Evolutionary conservation across 2,888 invertebrate genomes (phyloP), one percentile per base, ranked within the genome.

Genomic region (Petrophora chlorosata): DNA sequence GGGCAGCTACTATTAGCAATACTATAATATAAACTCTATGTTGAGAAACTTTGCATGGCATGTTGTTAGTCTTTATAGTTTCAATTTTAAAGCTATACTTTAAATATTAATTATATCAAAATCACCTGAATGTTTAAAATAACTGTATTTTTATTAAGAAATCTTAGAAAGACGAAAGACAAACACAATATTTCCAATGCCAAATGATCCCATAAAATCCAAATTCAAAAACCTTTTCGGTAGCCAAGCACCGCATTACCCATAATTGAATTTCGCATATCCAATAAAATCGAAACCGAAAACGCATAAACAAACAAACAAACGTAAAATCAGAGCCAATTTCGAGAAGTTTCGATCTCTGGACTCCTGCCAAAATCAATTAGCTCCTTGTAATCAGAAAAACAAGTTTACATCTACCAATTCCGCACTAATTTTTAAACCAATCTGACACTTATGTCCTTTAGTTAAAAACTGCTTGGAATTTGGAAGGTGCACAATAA

Each of bases 351-450:
- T 73, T 70, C 79, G 77, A 85, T 86, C 75, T 67, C 62, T 61
- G 73, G 71, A 67, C 69, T 69, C 59, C 77, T 79, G 84, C 81
- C 84, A 80, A 86, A 85, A 85, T 85, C 85, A 86, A 86, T 86
- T 86, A 84, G 73, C 68, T 70, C 73, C 68, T 76, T 74, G 72
- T 78, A 84, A 83, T 84, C 79, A 79, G 59, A 51, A 45, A 15
- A 3, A 10, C 40, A 2, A 3, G 14, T 15, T 14, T 29, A 40
- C 25, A 10, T 15, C 25, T 2, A 3, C 29, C 5, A 73, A 13
- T 29, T 47, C 12, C 0, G 5, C 16, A 22, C 3, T 16, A 29
- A 40, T 17, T 29, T 29, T 19, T 12, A 3, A 59, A 58, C 7
- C 42, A 34, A 54, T 5, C 56, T 63, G 53, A 70, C 52, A 2